Evolutionary conservation across 2,113 vertebrate genomes (phyloP).

Genomic region (Crotalus tigris): DNA sequence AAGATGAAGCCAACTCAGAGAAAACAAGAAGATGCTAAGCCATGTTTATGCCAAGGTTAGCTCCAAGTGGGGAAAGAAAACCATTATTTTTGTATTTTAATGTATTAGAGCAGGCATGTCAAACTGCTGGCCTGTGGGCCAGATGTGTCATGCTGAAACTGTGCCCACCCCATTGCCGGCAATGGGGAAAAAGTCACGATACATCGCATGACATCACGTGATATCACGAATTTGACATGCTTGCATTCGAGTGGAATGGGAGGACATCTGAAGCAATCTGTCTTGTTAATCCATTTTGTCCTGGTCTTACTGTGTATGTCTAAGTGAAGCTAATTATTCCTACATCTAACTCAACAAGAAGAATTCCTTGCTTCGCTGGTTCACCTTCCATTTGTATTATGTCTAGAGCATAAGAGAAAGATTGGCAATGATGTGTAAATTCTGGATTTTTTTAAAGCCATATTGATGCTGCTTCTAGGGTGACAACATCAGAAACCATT

Average conservation of each 20-base stretch:
- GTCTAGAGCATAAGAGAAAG: not conserved
- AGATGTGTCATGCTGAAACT: too few relatives aligned
- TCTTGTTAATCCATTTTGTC: not conserved
- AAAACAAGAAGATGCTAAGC: not conserved
- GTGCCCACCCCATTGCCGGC: too few relatives aligned
- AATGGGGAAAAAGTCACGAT: too few relatives aligned
- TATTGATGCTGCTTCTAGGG: not conserved
- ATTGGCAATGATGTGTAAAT: not conserved
- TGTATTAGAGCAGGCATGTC: too few relatives aligned
- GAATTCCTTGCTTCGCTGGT: not conserved
- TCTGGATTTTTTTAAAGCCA: not conserved
- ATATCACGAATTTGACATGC: too few relatives aligned
- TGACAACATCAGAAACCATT: not conserved
- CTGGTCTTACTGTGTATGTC: not conserved
- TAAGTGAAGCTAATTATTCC: not conserved
- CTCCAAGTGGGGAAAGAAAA: not conserved
- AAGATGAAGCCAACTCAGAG: not conserved
- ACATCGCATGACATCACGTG: too few relatives aligned
- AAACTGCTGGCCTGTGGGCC: too few relatives aligned
- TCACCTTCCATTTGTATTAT: not conserved
- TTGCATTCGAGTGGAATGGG: not conserved
- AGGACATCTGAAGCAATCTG: not conserved
- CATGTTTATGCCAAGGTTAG: not conserved
- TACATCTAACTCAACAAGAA: not conserved
- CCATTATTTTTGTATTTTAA: not conserved